Evolutionary conservation across 2,888 invertebrate species (phyloP).

Genomic region (Heliconius hortense): DNA sequence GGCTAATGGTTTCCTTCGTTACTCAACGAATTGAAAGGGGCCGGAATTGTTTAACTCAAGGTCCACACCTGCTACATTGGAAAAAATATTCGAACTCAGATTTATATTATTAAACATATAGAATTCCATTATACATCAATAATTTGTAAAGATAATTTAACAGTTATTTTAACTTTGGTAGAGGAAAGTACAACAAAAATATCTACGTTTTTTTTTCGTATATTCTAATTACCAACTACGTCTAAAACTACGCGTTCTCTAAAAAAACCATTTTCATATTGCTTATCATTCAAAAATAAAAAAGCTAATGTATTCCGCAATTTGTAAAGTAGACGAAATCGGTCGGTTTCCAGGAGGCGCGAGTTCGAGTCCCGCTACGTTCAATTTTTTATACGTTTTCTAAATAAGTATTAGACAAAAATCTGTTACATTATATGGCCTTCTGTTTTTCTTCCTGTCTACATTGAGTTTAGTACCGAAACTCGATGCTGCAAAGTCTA

Average conservation of each 20-base stretch:
- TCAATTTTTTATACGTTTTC: too few species aligned
- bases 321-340: too few species aligned
- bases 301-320: too few species aligned
- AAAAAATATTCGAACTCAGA: conserved; percentile 49
- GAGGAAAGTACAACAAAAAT: background rate
- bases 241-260: background rate
- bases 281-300: background rate
- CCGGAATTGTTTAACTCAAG: conserved; percentile 71
- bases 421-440: too few species aligned
- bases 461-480: too few species aligned
- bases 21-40: conserved; percentile 67
- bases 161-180: background rate
- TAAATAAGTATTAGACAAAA: too few species aligned
- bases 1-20: conserved; percentile 48
- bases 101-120: conserved; percentile 23
- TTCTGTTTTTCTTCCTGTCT: too few species aligned
- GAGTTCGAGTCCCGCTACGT: too few species aligned
- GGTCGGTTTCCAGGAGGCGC: too few species aligned
- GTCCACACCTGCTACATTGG: conserved; percentile 55
- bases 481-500: too few species aligned
- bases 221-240: background rate
- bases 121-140: background rate
- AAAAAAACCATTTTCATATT: background rate
- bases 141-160: too few species aligned
- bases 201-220: background rate